Evolutionary conservation across 2,113 vertebrate genomes (phyloP), one percentile per base, ranked within the genome.

Genomic region (Mesembrinibis cayennensis): DNA sequence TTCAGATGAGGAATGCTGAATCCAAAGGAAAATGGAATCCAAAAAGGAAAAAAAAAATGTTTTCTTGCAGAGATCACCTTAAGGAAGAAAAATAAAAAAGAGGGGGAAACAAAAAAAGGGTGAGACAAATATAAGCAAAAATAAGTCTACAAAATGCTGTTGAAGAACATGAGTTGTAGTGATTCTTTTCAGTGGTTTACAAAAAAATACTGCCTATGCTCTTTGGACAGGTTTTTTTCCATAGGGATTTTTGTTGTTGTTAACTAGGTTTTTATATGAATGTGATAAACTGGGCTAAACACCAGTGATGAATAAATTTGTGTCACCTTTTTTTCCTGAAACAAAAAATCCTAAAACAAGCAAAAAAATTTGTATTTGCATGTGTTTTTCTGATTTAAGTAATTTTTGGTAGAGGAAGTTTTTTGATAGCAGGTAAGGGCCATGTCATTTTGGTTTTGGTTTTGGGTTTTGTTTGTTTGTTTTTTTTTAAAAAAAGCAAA

Each of bases 361-460:
- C 16, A 27, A 45, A 34, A 40, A 15, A 40, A 25, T 6, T 38
- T 26, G 2, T 13, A 32, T 71, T 71, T 71, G 23, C 6, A 2
- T 23, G 1, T 61, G 19, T 2, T 36, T 90, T 82, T 72, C 47
- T 10, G 1, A 20, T 84, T 23, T 32, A 62, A 63, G 34, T n/a
- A 2, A 70, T 74, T 55, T 65, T 38, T 87, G 8, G 6, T 11
- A 15, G 18, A 40, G 15, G 29, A 88, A 36, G 2, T 10, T 36
- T 69, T 83, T 65, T 79, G 21, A 36, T 42, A 56, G 29, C 32
- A 63, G 23, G 29, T 69, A 34, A 50, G 56, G 13, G 18, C 27
- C 6, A 4, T 34, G 7, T 11, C 0, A 18, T 63, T 66, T 63
- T 7, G 45, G 1, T 3, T 13, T 58, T 65, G 8, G 6, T 52